A percentile compares a stretch with the other conserved stretches of the same genome.
Conservation (phyloP, 2,888 invertebrate genomes). For the Monochamus alternatus region DNA sequence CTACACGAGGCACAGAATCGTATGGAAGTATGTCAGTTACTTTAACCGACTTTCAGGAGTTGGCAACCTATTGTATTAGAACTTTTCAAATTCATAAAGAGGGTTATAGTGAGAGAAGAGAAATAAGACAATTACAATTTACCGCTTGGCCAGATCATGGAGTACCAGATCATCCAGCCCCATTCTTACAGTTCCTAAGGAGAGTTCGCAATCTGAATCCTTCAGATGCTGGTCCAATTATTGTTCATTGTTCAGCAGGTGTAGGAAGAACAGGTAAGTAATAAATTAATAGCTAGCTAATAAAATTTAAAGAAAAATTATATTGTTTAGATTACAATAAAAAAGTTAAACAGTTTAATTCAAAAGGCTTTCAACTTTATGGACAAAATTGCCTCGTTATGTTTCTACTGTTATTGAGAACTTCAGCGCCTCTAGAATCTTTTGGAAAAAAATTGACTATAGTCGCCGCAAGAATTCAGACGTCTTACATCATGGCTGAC, state of each 20-base stretch:
- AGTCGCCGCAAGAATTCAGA: no score
- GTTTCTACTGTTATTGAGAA: no score
- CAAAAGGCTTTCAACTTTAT: no score
- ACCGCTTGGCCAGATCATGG: constrained; percentile 99
- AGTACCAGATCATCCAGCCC: constrained; percentile 99
- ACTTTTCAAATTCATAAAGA: constrained; percentile 93
- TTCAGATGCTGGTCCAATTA: constrained; percentile 92
- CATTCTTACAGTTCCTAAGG: constrained; percentile 96
- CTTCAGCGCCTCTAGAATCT: no score
- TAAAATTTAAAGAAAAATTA: no score
- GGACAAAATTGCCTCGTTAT: no score
- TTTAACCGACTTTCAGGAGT: constrained; percentile 94
- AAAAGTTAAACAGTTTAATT: no score
- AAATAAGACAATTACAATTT: constrained; percentile 97
- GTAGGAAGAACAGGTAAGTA: constrained; percentile 70
- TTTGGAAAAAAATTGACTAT: no score
- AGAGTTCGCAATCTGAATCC: constrained; percentile 94
- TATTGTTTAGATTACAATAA: no score
- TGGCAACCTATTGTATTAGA: constrained; percentile 98
- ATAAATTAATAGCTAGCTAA: background rate
- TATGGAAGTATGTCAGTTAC: constrained; percentile 97
- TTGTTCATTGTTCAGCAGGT: constrained; percentile 92
- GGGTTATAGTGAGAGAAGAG: constrained; percentile 89
- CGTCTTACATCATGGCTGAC: no score
- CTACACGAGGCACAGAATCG: constrained; percentile 92